Evolutionary conservation across 2,113 vertebrate species (phyloP).

Genomic region (Vidua macroura): DNA sequence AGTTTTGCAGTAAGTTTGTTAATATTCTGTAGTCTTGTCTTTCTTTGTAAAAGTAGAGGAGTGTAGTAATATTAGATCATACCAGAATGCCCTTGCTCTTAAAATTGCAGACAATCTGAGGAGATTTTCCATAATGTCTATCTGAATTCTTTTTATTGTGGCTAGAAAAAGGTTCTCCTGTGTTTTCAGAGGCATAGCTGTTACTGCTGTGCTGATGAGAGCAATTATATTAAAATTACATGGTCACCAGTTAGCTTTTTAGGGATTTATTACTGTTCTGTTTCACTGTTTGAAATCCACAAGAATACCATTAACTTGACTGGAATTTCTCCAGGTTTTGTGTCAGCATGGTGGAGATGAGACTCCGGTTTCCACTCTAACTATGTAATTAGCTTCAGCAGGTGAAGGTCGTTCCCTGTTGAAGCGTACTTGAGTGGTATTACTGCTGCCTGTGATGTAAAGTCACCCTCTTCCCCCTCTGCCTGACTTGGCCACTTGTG

Average conservation of each 20-base stretch:
- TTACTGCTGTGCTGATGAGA: not conserved
- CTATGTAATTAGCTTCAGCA: not conserved
- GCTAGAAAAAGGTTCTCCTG: not conserved
- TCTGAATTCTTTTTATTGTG: not conserved
- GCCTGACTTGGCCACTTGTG: not conserved
- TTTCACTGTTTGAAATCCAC: not conserved
- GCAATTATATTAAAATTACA: not conserved
- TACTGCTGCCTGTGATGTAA: not conserved
- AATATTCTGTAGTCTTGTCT: slow-evolving; percentile 1
- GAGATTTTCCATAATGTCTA: not conserved
- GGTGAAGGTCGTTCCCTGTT: not conserved
- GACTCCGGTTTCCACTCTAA: not conserved
- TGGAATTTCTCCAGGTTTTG: slow-evolving; percentile 3
- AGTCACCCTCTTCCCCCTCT: not conserved
- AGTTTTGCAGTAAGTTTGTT: slow-evolving; percentile 9
- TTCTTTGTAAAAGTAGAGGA: slow-evolving; percentile 1
- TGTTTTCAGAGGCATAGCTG: slow-evolving; percentile 9
- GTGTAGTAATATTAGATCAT: not conserved
- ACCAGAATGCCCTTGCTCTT: slow-evolving; percentile 32
- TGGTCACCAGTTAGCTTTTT: slow-evolving; percentile 38
- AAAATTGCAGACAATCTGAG: slow-evolving; percentile 48
- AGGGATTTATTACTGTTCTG: not conserved
- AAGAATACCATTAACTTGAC: not conserved
- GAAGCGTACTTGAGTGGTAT: not conserved
- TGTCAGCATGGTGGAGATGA: not conserved